These are phyloP conservation scores for Hirtodrosophila duncani DNA, from an alignment of 2,888 invertebrate genomes.

Conservation along the genomic window DNA sequence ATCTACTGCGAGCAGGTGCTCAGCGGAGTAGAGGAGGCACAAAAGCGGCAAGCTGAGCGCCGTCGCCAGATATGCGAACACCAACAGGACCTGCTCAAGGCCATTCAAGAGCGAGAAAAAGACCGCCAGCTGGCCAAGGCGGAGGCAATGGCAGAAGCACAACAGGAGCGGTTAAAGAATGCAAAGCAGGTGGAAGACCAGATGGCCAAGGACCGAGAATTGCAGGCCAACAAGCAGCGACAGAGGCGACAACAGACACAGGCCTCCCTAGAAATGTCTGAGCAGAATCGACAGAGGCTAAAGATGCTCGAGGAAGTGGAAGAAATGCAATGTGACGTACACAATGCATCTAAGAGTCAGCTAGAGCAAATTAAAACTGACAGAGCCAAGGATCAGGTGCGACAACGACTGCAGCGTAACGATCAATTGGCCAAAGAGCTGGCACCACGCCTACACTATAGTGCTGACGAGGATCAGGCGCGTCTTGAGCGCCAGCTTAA, in stretches of 20 bases:
- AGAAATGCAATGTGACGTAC: conserved; percentile 78
- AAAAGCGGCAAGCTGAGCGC: conserved; percentile 65
- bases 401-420: conserved; percentile 78
- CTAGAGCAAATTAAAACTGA: conserved; percentile 76
- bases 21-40: conserved; percentile 74
- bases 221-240: conserved; percentile 63
- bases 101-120: conserved; percentile 67
- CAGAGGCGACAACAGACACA: conserved; percentile 57
- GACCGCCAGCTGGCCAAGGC: conserved; percentile 47
- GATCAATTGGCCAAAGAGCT: conserved; percentile 79
- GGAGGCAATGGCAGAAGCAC: conserved; percentile 48
- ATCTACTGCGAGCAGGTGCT: conserved; percentile 74
- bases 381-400: conserved; percentile 76
- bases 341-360: conserved; percentile 78
- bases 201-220: conserved; percentile 73
- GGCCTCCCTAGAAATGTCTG: conserved; percentile 51
- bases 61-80: conserved; percentile 61
- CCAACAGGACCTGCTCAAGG: conserved; percentile 64
- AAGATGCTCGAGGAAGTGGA: conserved; percentile 77
- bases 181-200: conserved; percentile 74
- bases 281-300: conserved; percentile 48
- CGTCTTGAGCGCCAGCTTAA: conserved; percentile 79
- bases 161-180: conserved; percentile 49
- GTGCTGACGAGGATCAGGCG: conserved; percentile 79
- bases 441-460: conserved; percentile 78